Base-by-base conservation (phyloP, 2,113 vertebrate species). In the Amphiprion percula region DNA sequence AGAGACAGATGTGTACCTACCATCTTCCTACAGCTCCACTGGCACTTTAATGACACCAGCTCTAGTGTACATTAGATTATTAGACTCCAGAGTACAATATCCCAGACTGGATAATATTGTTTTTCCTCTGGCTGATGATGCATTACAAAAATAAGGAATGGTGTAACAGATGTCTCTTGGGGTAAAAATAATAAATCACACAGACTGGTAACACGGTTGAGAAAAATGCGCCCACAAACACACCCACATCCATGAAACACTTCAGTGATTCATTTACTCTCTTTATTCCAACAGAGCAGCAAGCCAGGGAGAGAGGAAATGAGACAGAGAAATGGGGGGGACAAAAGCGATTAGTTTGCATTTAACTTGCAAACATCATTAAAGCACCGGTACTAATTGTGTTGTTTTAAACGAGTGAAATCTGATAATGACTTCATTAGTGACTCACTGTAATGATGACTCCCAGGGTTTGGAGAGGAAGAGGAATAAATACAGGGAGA, bases 341-440 rank as follows among this genome's bases (percentile, higher is more conserved):
- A 71, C 47, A 4, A 2, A 7, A 9, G 52, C 52, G 55, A 92
- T 90, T 92, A 80, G 76, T 90, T 88, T 88, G 81, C 79, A 91
- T 92, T 92, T 92, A 92, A 90, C 91, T 91, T 67, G 86, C 84
- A 92, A 94, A 92, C 84, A 91, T 93, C 92, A 90, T 93, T 94
- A 93, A 89, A 71, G 78, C 67, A 67, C 70, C 77, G 2, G 58
- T 61, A 71, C 90, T 95, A 94, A 94, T 95, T 94, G 90, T 91
- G 90, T 92, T 92, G 82, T 91, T 93, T 93, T 91, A 94, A 94
- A 89, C 74, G 60, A 88, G 86, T 68, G 80, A 85, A 93, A 94
- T 92, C 88, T 86, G 88, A 94, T 95, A 94, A 94, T 92, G 94
- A 94, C 90, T 94, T 94, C 90, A 95, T 95, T 94, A 94, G 89